A percentile compares a stretch with the other conserved stretches of the same genome.
Conservation (phyloP, 1,140 invertebrate genomes). For the Drosophila lini region DNA sequence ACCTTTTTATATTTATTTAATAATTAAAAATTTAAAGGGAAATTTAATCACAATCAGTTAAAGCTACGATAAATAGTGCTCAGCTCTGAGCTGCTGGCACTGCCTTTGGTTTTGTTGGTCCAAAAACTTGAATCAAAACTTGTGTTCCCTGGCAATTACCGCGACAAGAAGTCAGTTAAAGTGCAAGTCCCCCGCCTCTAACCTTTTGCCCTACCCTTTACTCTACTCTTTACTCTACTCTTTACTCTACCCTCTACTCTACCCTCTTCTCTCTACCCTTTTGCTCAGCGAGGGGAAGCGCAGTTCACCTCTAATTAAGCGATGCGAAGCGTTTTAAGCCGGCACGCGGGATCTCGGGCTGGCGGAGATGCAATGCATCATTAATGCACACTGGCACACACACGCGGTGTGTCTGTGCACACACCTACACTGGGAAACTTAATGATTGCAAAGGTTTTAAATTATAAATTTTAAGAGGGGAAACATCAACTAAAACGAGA, state of each 20-base stretch:
- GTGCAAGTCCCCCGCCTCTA: constrained; percentile 17
- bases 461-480: constrained; percentile 3
- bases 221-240: not conserved
- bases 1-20: not conserved
- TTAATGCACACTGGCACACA: constrained; percentile 64
- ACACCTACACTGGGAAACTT: constrained; percentile 4
- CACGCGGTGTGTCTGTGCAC: constrained; percentile 1
- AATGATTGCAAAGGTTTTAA: not conserved
- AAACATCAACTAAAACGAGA: not conserved
- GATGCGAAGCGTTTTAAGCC: constrained; percentile 54
- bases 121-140: constrained; percentile 80
- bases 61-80: not conserved
- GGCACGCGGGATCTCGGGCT: constrained; percentile 24
- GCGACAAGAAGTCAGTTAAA: constrained; percentile 68
- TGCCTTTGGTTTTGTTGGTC: not conserved
- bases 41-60: not conserved
- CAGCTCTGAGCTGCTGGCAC: constrained; percentile 31
- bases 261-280: not conserved
- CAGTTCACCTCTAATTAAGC: constrained; percentile 71
- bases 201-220: not conserved
- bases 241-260: not conserved
- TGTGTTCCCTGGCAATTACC: constrained; percentile 64
- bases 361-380: constrained; percentile 62
- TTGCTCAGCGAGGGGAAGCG: not conserved
- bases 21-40: not conserved